Evolutionary conservation across 1,140 invertebrate species (phyloP).

Genomic region (Papilio polyxenes): DNA sequence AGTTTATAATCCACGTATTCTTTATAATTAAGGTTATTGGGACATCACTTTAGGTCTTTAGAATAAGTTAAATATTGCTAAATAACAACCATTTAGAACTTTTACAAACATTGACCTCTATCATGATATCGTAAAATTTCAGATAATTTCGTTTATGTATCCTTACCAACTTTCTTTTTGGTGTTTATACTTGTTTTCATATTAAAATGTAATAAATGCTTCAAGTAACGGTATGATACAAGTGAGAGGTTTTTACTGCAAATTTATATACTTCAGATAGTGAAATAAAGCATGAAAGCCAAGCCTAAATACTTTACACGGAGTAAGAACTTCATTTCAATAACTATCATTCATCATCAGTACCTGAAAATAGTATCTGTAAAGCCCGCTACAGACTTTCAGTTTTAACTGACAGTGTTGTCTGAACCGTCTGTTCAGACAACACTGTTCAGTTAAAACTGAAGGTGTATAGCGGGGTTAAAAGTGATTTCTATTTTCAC

Average conservation of each 20-base stretch:
- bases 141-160: not conserved
- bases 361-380: not conserved
- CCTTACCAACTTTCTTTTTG: slow-evolving; percentile 8
- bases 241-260: not conserved
- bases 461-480: too few relatives aligned
- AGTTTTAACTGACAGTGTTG: too few relatives aligned
- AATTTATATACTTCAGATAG: not conserved
- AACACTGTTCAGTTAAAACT: too few relatives aligned
- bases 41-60: not conserved
- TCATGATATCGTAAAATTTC: not conserved
- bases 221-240: not conserved
- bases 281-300: not conserved
- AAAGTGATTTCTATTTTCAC: too few relatives aligned
- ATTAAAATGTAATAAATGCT: slow-evolving; percentile 22
- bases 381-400: too few relatives aligned
- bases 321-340: not conserved
- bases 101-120: slow-evolving; percentile 6
- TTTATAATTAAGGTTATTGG: not conserved
- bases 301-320: not conserved
- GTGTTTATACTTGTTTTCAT: slow-evolving; percentile 11
- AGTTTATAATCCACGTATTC: not conserved
- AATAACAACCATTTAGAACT: not conserved
- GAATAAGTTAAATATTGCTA: not conserved
- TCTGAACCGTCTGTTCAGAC: too few relatives aligned
- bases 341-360: not conserved